Percentiles rank a stretch among this genome's conserved stretches.
Conservation (phyloP, 2,797 vertebrate species). For the Ptychobarbus kaznakovi region DNA sequence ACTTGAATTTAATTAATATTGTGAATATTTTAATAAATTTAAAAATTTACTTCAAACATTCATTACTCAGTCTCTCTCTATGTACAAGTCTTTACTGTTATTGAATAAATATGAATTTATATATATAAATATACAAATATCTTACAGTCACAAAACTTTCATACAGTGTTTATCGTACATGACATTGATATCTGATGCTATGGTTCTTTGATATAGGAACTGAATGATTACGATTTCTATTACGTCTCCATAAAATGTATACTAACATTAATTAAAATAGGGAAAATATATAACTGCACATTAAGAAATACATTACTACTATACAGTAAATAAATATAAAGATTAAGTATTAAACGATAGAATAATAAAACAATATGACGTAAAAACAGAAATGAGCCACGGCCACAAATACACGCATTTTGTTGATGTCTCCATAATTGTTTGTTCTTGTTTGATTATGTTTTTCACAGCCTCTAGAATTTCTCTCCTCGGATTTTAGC, state of each 20-base stretch:
- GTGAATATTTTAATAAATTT: not conserved
- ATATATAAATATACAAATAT: no score
- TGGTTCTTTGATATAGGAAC: not conserved
- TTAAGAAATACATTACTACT: not conserved
- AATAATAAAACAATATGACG: not conserved
- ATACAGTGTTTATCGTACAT: not conserved
- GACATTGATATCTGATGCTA: not conserved
- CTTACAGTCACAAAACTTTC: not conserved
- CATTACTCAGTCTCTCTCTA: not conserved
- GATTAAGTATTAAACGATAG: not conserved
- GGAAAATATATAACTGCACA: not conserved
- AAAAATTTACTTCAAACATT: not conserved
- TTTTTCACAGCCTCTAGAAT: not conserved
- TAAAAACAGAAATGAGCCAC: not conserved
- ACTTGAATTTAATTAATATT: not conserved
- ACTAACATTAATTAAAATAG: not conserved
- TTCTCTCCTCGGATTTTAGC: not conserved
- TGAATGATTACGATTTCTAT: not conserved
- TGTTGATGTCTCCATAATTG: not conserved
- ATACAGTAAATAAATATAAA: not conserved
- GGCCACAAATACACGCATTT: not conserved
- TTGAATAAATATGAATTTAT: not conserved
- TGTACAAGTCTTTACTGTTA: not conserved
- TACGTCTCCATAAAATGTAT: not conserved
- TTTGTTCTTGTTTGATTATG: not conserved